phyloP scores from a whole-genome alignment of 2,797 vertebrate genomes.

The Jordanella pulchra region DNA sequence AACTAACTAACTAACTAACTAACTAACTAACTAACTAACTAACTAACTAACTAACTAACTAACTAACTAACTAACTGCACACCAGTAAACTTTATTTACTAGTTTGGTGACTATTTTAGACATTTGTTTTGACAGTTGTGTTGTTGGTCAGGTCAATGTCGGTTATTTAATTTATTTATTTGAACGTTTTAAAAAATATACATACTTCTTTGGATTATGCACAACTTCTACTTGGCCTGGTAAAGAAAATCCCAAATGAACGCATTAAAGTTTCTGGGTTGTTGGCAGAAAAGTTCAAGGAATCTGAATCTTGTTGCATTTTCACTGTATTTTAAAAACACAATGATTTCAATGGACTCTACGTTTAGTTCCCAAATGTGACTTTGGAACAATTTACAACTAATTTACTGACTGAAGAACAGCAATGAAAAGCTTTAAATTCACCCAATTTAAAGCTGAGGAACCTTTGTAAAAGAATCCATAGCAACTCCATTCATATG shows the following conservation, averaged over 20 bases:
- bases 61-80: neutral
- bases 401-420: constrained; percentile 13
- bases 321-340: neutral
- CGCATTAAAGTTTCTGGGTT: neutral
- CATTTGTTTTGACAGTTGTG: neutral
- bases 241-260: neutral
- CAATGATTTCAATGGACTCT: neutral
- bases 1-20: too few species aligned
- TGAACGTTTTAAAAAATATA: neutral
- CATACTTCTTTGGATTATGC: neutral
- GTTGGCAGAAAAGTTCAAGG: neutral
- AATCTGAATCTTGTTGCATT: neutral
- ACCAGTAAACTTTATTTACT: neutral
- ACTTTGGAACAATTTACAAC: constrained; percentile 30
- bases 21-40: too few species aligned
- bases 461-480: constrained; percentile 53
- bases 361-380: constrained; percentile 24
- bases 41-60: too few species aligned
- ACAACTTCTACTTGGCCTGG: neutral
- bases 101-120: neutral
- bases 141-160: neutral
- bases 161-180: neutral
- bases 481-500: constrained; percentile 59
- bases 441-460: constrained; percentile 42
- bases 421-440: constrained; percentile 27